Conservation (phyloP, 2,797 vertebrate genomes). For the Echeneis naucrates region DNA sequence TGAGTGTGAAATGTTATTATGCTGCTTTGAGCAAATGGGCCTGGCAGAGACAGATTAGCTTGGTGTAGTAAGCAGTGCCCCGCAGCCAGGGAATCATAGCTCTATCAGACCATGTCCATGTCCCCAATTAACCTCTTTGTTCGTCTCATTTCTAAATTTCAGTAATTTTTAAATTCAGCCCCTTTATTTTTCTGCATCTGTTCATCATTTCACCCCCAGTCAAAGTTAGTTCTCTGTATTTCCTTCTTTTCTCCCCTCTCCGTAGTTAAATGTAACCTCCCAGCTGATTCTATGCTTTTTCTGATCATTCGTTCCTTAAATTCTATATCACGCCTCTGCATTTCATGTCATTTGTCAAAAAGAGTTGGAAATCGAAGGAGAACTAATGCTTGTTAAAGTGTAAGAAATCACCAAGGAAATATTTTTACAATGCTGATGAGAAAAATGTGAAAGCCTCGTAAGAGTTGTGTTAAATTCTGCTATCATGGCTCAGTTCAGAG, state of each 20-base stretch:
- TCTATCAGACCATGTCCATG: conserved; percentile 26
- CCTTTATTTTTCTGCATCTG: conserved; percentile 30
- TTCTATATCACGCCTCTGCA: background rate
- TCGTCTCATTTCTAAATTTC: conserved; percentile 33
- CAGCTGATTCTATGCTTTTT: conserved; percentile 1
- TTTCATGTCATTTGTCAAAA: conserved; percentile 17
- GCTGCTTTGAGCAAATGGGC: conserved; percentile 58
- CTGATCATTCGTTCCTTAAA: conserved; percentile 18
- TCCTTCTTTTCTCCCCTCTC: background rate
- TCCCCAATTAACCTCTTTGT: conserved; percentile 55
- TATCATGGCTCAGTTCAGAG: conserved; percentile 28
- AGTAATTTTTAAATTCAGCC: conserved; percentile 27
- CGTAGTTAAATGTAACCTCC: conserved; percentile 16
- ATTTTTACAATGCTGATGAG: conserved; percentile 30
- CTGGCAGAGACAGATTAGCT: conserved; percentile 60
- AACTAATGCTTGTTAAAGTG: conserved; percentile 20
- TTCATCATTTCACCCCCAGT: conserved; percentile 42
- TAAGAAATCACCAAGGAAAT: conserved; percentile 26
- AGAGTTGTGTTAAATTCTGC: conserved; percentile 22
- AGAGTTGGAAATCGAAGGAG: background rate
- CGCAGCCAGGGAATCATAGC: conserved; percentile 34
- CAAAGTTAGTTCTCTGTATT: conserved; percentile 1
- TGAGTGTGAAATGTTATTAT: conserved; percentile 70
- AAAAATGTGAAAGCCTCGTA: conserved; percentile 28
- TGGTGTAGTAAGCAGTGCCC: conserved; percentile 30